Percentiles rank a stretch among this genome's conserved stretches.
Conservation (phyloP, 1,140 invertebrate species). For the Leptinotarsa defecta region DNA sequence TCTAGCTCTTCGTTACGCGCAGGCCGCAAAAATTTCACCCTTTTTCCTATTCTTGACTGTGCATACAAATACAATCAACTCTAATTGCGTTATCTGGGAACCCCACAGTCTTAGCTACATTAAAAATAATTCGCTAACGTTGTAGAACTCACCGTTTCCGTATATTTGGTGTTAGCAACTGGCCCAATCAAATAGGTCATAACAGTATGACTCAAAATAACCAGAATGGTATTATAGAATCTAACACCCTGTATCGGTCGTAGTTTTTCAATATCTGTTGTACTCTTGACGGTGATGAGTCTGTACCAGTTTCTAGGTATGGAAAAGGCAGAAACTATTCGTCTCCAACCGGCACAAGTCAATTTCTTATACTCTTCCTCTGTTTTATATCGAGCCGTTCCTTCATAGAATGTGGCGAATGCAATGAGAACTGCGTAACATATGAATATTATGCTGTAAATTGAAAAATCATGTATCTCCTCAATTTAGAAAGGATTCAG, state of each 20-base stretch:
- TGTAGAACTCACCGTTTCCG: slow-evolving; percentile 36
- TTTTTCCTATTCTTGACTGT: no score
- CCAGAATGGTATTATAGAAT: slow-evolving; percentile 38
- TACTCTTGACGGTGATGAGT: slow-evolving; percentile 36
- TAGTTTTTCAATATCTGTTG: slow-evolving; percentile 35
- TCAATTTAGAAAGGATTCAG: no score
- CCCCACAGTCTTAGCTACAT: no score
- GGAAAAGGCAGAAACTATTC: slow-evolving; percentile 34
- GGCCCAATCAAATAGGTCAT: slow-evolving; percentile 30
- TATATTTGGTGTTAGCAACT: slow-evolving; percentile 35
- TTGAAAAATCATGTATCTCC: no score
- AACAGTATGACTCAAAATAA: slow-evolving; percentile 38
- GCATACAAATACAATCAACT: no score
- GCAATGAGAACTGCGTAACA: slow-evolving; percentile 28
- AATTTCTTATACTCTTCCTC: slow-evolving; percentile 22
- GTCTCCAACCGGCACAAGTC: slow-evolving; percentile 10
- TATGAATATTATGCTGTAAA: slow-evolving; percentile 14
- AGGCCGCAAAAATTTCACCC: no score
- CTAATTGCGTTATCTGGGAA: no score
- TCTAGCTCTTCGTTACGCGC: no score
- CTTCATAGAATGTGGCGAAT: slow-evolving; percentile 29
- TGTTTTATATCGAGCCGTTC: slow-evolving; percentile 22
- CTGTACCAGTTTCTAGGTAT: slow-evolving; percentile 38
- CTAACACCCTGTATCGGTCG: slow-evolving; percentile 42
- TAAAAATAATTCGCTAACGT: no score